phyloP scores from a whole-genome alignment of 2,113 vertebrate species.

The Anser cygnoides region DNA sequence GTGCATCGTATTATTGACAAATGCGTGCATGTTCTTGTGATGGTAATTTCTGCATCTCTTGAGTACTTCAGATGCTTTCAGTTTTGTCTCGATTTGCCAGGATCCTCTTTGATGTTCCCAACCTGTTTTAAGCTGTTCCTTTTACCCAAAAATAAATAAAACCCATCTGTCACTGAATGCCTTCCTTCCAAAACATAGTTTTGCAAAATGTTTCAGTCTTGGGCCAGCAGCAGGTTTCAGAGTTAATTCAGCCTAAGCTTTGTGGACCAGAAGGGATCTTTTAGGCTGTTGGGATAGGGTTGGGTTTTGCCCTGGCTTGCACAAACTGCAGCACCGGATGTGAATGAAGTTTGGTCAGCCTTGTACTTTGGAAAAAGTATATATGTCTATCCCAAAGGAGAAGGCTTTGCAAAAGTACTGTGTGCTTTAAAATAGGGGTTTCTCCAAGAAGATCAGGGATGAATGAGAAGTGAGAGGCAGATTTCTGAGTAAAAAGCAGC shows the following conservation, averaged over 20 bases:
- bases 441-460: background rate
- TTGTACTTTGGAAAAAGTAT: background rate
- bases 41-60: background rate
- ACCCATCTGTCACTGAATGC: conserved; percentile 28
- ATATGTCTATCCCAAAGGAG: background rate
- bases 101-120: conserved; percentile 5
- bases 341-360: background rate
- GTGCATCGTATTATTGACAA: background rate
- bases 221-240: background rate
- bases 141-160: conserved; percentile 47
- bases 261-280: background rate
- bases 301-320: background rate
- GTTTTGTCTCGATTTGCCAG: conserved; percentile 15
- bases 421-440: background rate
- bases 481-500: background rate
- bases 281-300: background rate
- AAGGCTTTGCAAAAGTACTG: background rate
- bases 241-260: background rate
- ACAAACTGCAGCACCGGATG: background rate
- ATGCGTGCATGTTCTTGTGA: background rate
- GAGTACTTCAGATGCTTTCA: background rate
- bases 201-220: background rate
- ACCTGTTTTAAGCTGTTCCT: conserved; percentile 29
- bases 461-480: background rate
- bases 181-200: conserved; percentile 10